Evolutionary conservation across 2,888 invertebrate genomes (phyloP), one percentile per base, ranked within the genome.

Genomic region (Cheilosia vulpina): DNA sequence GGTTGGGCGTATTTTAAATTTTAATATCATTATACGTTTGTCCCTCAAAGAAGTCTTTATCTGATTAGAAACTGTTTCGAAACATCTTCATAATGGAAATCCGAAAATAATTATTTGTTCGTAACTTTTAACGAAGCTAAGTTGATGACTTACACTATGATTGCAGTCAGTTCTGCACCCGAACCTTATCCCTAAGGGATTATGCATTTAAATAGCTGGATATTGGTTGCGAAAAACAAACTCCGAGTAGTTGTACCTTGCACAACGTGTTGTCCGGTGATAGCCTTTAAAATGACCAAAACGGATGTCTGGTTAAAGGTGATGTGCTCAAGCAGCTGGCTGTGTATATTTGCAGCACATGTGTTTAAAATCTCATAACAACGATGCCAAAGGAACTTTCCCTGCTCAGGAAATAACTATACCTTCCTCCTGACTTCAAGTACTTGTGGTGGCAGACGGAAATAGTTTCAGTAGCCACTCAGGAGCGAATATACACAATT

Each of bases 391-490:
- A 60, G 68, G 75, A 71, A 71, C 75, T 75, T 63, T 84, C 50
- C 17, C 41, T n/a, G 45, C 41, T 19, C 53, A 65, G 68, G 52
- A 80, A 80, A 66, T 34, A 19, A 45, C 45, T 24, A 45, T 7
- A 27, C 24, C 27, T 7, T 19, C 24, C 27, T 27, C 6, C 7
- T 55, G 24, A 71, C 47, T 71, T 53, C 21, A 62, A 50, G 62
- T 50, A 47, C 63, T 78, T 62, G 55, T 63, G 68, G 15, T 77
- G 72, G 62, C 73, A 78, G 78, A 68, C 72, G 72, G 52, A 78
- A 78, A 73, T 78, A 83, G 73, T 73, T 73, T 73, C 21, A 78
- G 78, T 78, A 73, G 73, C 73, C 78, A 78, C 66, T 82, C 77
- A 47, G 13, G 71, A 66, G 34, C 45, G 24, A 45, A 27, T 17